A percentile compares a stretch with the other conserved stretches of the same genome.
Conservation (phyloP, 2,888 invertebrate genomes). For the Micropterix aruncella region DNA sequence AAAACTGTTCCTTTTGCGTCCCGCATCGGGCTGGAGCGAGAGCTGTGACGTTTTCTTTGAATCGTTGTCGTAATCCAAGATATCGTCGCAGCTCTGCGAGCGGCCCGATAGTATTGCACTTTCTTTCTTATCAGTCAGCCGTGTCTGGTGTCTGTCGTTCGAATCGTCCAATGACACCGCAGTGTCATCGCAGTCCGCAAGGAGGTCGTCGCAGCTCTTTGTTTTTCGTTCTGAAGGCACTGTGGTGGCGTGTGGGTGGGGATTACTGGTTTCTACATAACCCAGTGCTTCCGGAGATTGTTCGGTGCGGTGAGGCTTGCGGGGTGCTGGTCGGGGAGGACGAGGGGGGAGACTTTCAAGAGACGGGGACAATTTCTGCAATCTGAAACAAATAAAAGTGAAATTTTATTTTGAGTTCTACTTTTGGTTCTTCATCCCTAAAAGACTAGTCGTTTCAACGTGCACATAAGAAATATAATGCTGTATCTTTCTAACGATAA, state of each 20-base stretch:
- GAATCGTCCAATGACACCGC: neutral
- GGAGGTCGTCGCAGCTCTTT: conserved; percentile 25
- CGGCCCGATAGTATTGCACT: conserved; percentile 23
- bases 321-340: conserved; percentile 2
- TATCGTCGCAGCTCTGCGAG: conserved; percentile 48
- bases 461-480: too few species aligned
- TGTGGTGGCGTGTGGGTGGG: neutral
- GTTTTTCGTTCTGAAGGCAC: conserved; percentile 18
- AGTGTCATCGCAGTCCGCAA: conserved; percentile 7
- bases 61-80: conserved; percentile 36
- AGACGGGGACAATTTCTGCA: neutral
- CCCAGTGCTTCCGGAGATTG: neutral
- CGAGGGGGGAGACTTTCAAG: conserved; percentile 1
- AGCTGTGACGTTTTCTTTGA: conserved; percentile 35
- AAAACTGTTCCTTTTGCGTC: conserved; percentile 60
- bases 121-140: conserved; percentile 21
- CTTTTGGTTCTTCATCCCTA: too few species aligned
- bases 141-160: conserved; percentile 18
- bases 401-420: neutral
- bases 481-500: too few species aligned
- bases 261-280: neutral
- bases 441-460: too few species aligned
- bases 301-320: conserved; percentile 5
- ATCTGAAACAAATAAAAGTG: conserved; percentile 2
- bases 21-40: conserved; percentile 40